Evolutionary conservation across 2,888 invertebrate species (phyloP).

Genomic region (Drosophila quinaria): DNA sequence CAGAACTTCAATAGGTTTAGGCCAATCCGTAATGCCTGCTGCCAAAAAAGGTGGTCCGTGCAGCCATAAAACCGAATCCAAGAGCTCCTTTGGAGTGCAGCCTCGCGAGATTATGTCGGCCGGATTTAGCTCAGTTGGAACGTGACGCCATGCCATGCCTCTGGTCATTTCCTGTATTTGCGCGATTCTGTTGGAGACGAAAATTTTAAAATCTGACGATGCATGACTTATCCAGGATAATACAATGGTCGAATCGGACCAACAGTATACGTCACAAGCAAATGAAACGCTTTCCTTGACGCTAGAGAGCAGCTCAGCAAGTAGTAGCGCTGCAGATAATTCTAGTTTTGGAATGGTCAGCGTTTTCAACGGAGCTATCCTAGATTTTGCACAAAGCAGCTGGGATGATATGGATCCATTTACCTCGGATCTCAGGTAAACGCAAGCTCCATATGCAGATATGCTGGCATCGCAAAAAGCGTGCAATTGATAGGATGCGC

Average conservation of each 20-base stretch:
- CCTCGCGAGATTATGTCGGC: no score
- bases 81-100: no score
- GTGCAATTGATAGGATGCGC: no score
- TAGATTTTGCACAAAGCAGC: conserved; percentile 1
- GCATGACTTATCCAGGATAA: conserved; percentile 18
- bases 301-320: not conserved
- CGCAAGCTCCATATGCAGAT: not conserved
- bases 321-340: not conserved
- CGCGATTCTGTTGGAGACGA: conserved; percentile 23
- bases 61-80: no score
- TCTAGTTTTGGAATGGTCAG: conserved; percentile 7
- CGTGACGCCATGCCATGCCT: not conserved
- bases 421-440: not conserved
- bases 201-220: conserved; percentile 16
- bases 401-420: not conserved
- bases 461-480: conserved; percentile 1
- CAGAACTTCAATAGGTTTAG: no score
- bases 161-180: conserved; percentile 16
- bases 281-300: no score
- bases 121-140: no score
- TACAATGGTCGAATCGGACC: conserved; percentile 14
- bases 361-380: conserved; percentile 2
- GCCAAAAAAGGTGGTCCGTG: no score
- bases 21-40: no score
- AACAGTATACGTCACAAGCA: no score